These are phyloP conservation scores for Bombus haemorrhoidalis DNA, from an alignment of 1,140 invertebrate species.

Conservation along the genomic window DNA sequence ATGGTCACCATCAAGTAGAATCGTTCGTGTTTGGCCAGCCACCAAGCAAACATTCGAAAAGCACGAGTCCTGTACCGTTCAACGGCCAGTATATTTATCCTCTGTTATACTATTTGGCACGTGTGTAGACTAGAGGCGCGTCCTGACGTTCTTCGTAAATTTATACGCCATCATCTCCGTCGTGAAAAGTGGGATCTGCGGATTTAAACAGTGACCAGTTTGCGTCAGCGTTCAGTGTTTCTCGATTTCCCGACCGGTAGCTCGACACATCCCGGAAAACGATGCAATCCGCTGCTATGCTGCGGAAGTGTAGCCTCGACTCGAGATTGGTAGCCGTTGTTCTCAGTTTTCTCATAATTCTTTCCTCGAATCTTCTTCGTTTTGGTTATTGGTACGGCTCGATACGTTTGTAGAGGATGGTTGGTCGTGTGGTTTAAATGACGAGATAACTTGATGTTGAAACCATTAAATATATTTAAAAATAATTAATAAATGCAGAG, in stretches of 20 bases:
- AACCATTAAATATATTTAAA: no score
- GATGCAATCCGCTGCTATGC: conserved; percentile 26
- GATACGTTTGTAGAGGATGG: no score
- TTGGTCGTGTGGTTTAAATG: no score
- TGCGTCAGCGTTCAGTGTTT: conserved; percentile 36
- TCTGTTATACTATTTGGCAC: conserved; percentile 42
- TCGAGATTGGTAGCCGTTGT: conserved; percentile 68
- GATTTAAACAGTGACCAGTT: conserved; percentile 56
- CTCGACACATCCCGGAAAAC: background rate
- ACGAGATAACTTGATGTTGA: no score
- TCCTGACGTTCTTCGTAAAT: background rate
- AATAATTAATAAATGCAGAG: no score
- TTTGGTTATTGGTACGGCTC: no score
- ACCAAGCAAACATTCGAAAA: background rate
- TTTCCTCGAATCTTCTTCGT: no score
- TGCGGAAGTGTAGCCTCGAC: conserved; percentile 72
- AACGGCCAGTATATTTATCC: background rate
- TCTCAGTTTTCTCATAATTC: no score
- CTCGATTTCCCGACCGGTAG: conserved; percentile 20
- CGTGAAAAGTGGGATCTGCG: conserved; percentile 30
- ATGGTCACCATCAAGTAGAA: background rate
- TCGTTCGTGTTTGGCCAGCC: background rate
- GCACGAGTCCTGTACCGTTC: background rate
- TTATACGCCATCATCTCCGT: conserved; percentile 10
- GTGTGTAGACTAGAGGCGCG: conserved; percentile 2